phyloP scores from a whole-genome alignment of 2,888 invertebrate species.

The Mystacides longicornis region DNA sequence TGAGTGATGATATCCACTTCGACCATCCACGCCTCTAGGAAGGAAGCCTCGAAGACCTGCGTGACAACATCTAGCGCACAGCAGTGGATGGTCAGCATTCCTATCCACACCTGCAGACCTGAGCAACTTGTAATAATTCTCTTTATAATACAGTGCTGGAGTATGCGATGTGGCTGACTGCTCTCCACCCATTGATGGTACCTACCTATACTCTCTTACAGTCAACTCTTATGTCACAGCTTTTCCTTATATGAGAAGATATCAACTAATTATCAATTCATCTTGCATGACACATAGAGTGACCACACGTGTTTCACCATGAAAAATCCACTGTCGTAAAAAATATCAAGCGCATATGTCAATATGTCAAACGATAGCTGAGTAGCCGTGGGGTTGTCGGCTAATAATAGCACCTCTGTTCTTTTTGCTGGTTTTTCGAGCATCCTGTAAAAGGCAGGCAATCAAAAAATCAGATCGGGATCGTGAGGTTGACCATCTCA shows the following conservation, averaged over 20 bases:
- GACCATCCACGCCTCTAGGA: no score
- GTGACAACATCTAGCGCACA: background rate
- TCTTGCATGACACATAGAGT: background rate
- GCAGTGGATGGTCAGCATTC: background rate
- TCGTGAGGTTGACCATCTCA: no score
- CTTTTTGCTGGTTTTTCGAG: no score
- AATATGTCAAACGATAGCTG: no score
- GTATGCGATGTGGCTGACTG: background rate
- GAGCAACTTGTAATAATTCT: no score
- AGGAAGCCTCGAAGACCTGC: background rate
- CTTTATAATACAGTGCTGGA: background rate
- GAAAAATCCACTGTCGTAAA: no score
- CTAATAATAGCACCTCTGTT: no score
- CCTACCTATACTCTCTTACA: background rate
- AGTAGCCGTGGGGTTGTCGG: no score
- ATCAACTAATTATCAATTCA: background rate
- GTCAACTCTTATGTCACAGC: background rate
- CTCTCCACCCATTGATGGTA: background rate
- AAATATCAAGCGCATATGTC: no score
- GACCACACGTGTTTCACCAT: background rate
- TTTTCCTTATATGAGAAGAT: background rate
- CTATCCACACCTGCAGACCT: background rate
- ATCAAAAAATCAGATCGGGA: no score
- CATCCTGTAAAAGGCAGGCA: no score
- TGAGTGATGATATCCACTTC: background rate